A percentile compares a stretch with the other conserved stretches of the same genome.
phyloP scores from a whole-genome alignment of 2,797 vertebrate species.

The Characodon lateralis region DNA sequence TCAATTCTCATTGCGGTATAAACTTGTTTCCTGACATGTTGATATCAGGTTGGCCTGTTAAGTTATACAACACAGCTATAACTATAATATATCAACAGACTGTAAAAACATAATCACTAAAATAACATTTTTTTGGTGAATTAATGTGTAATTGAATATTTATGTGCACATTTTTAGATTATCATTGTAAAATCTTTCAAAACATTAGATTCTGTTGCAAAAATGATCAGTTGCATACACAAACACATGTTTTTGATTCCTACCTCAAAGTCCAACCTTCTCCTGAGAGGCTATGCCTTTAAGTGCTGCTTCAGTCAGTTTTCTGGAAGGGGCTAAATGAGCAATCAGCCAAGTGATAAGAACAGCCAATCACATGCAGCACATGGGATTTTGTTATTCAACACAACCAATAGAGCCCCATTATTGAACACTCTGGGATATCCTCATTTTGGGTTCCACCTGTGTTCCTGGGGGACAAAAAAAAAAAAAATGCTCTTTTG shows the following conservation, averaged over 20 bases:
- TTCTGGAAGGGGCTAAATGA: conserved; percentile 1
- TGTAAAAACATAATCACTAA: neutral
- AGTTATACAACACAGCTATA: neutral
- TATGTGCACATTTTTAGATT: neutral
- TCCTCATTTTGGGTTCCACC: neutral
- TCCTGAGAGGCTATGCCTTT: neutral
- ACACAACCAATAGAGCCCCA: neutral
- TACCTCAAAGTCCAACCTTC: conserved; percentile 26
- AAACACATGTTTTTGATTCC: neutral
- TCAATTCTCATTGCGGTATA: neutral
- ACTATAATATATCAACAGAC: neutral
- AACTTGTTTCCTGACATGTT: neutral
- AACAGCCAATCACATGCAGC: conserved; percentile 18
- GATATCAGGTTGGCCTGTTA: neutral
- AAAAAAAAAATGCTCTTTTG: neutral
- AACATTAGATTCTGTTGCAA: neutral
- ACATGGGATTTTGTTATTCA: neutral
- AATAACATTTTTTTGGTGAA: neutral
- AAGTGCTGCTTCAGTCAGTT: conserved; percentile 21
- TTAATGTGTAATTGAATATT: neutral
- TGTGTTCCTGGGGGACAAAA: neutral
- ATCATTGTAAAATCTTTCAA: neutral
- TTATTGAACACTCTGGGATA: neutral
- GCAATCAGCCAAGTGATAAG: conserved; percentile 35
- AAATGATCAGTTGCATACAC: neutral